Evolutionary conservation across 2,113 vertebrate species (phyloP).

Genomic region (Peucedramus taeniatus): DNA sequence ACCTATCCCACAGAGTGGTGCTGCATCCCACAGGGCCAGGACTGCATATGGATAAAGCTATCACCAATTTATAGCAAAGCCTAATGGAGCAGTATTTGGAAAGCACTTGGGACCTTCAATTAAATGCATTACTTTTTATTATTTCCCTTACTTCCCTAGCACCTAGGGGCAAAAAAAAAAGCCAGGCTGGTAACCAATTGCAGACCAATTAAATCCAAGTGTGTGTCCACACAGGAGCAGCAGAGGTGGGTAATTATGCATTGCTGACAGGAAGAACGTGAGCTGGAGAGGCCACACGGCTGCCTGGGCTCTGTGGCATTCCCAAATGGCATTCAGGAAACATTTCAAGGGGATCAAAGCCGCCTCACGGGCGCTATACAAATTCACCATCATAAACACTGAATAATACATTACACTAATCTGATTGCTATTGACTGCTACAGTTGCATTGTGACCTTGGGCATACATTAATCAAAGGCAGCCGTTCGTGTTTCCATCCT

Average conservation of each 20-base stretch:
- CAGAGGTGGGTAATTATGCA: not conserved
- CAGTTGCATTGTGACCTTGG: constrained; percentile 55
- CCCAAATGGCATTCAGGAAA: constrained; percentile 30
- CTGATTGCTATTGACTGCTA: constrained; percentile 64
- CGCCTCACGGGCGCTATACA: constrained; percentile 37
- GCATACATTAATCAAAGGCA: constrained; percentile 61
- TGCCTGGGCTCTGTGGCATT: not conserved
- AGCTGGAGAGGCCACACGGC: not conserved
- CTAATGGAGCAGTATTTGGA: not conserved
- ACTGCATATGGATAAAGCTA: not conserved
- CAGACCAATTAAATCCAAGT: not conserved
- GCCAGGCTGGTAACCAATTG: not conserved
- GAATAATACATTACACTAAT: constrained; percentile 71
- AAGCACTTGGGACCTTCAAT: not conserved
- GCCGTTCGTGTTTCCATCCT: not conserved
- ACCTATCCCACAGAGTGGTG: not conserved
- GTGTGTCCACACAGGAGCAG: not conserved
- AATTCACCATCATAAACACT: constrained; percentile 63
- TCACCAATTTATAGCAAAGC: not conserved
- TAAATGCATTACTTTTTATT: not conserved
- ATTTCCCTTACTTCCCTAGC: not conserved
- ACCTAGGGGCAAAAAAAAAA: not conserved
- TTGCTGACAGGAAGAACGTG: not conserved
- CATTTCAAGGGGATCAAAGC: constrained; percentile 51
- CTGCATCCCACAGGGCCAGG: not conserved